Base-by-base conservation (phyloP, 2,113 vertebrate genomes). In the Cheilinus undulatus region DNA sequence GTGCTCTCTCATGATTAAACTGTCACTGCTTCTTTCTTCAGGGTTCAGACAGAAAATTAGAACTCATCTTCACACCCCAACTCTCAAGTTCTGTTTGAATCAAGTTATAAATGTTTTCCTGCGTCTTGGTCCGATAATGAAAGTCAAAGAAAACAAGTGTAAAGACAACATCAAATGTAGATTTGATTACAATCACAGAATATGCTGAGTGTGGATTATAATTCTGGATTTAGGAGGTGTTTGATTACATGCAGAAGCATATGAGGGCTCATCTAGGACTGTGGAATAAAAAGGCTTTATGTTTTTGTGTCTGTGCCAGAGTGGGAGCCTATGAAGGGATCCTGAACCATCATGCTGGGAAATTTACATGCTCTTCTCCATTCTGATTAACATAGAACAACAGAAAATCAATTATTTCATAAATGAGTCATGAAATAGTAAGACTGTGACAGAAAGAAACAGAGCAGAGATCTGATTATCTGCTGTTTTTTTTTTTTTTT, bases 1-100 rank as follows among this genome's bases (percentile, higher is more conserved):
- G 76, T 75, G 73, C 76, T 88, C 78, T 78, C 84, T 76, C 64
- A 57, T 89, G 85, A 92, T 90, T 90, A 90, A 67, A 34, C 86
- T 83, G 80, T 88, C 85, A 87, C 77, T 59, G 76, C 53, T 73
- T 32, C 57, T 86, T 83, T 85, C 79, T 70, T 86, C 73, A 54
- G 68, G 68, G 57, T 88, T 89, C 80, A 85, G 67, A 90, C 66
- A 76, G 67, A 64, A 82, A 77, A 79, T 58, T 45, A 72, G 81
- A 88, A 80, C 62, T 66, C 58, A 67, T 72, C 24, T 36, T 58
- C 73, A 58, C 67, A 65, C 62, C 54, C 23, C 34, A 57, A 57
- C 26, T 57, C 38, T 52, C 40, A 11, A 7, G 14, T 27, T 74
- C 72, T 52, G 19, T 66, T n/a, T 51, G 49, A 73, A 53, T 75